Base-by-base conservation (phyloP, 2,888 invertebrate species). In the Cyaniris semiargus region DNA sequence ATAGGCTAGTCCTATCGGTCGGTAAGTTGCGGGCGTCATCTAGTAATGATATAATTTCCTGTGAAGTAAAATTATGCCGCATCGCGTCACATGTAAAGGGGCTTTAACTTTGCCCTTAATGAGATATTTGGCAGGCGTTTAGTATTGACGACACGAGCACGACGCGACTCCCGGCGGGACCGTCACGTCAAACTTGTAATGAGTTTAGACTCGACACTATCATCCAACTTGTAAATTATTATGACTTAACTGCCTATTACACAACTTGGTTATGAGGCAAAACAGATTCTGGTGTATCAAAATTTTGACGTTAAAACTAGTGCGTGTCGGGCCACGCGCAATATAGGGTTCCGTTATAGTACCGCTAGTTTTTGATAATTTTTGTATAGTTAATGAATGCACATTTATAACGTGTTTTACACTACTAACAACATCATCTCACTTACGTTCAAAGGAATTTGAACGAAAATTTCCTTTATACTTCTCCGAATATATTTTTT, bases 91-190 rank as follows among this genome's bases (percentile, higher is more conserved):
- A 18, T 53, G 53, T 15, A 15, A 53, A 53, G 53, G 1, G 53
- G 53, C 53, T 53, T 53, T 18, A 60, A 58, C 3, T 60, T 60
- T 60, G 23, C 13, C 60, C 60, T 60, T 60, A 23, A 60, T 23
- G 21, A 60, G 23, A 60, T 60, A 23, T 60, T 60, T 23, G 60
- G 3, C 60, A 23, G 60, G 60, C 4, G 23, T 60, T 60, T 60
- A 60, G 23, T 60, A 23, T 60, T 60, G 60, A 60, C 60, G 23
- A 60, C 60, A 23, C 60, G 60, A 10, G 60, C 10, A 60, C 60
- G 60, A 60, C 10, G 23, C 60, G 60, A 60, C 10, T 13, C 60
- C 60, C 60, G 60, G 13, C 60, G 60, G 60, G 23, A 13, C 60
- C 60, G 23, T 60, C 60, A 23, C 60, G 21, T 60, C 13, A 4